phyloP scores from a whole-genome alignment of 2,888 invertebrate species.

The Agrotis ipsilon region DNA sequence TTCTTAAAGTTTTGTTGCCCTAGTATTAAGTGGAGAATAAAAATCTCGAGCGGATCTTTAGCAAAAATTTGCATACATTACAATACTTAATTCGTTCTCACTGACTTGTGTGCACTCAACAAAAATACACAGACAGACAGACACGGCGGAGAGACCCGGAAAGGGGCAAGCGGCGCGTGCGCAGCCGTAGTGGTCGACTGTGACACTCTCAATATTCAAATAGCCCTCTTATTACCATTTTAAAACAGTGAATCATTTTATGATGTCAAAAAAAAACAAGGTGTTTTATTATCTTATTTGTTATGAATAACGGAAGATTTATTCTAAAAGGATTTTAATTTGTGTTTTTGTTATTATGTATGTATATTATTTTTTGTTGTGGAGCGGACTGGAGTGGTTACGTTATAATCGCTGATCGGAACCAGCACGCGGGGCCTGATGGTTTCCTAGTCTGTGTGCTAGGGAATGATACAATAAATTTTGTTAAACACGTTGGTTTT shows the following conservation, averaged over 20 bases:
- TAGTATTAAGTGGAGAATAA: slow-evolving; percentile 83
- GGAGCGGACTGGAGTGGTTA: slow-evolving; percentile 15
- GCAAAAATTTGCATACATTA: slow-evolving; percentile 86
- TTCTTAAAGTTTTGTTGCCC: slow-evolving; percentile 77
- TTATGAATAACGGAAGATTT: slow-evolving; percentile 68
- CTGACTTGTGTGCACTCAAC: slow-evolving; percentile 66
- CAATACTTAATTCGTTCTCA: slow-evolving; percentile 80
- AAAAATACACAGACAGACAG: slow-evolving; percentile 66
- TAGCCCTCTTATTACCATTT: slow-evolving; percentile 73
- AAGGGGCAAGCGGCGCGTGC: slow-evolving; percentile 75
- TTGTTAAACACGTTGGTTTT: not conserved
- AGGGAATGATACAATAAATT: not conserved
- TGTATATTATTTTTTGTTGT: slow-evolving; percentile 43
- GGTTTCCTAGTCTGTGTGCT: not conserved
- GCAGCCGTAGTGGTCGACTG: slow-evolving; percentile 61
- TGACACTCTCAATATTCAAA: slow-evolving; percentile 74
- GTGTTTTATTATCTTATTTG: slow-evolving; percentile 68
- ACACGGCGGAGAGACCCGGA: slow-evolving; percentile 69
- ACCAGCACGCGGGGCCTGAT: slow-evolving; percentile 9
- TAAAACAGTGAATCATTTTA: slow-evolving; percentile 76
- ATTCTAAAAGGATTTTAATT: slow-evolving; percentile 66
- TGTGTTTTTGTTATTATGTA: slow-evolving; percentile 66
- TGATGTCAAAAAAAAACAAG: slow-evolving; percentile 65
- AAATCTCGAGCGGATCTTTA: slow-evolving; percentile 81
- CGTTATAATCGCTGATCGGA: slow-evolving; percentile 8